phyloP scores from a whole-genome alignment of 2,888 invertebrate genomes.

The Ashinkailepas kermadecensis region DNA sequence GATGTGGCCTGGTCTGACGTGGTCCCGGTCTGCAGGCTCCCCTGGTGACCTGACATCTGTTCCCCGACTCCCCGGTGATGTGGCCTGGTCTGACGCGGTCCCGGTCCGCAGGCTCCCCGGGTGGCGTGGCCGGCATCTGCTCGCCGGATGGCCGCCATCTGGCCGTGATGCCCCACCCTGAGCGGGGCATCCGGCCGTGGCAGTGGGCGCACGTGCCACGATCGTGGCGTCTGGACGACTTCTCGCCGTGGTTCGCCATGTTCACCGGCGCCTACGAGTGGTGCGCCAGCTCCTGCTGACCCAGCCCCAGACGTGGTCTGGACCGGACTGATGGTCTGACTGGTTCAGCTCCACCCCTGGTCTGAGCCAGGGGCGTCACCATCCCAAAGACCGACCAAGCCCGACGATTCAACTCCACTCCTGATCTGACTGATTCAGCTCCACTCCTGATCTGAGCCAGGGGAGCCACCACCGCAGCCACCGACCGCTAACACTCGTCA shows the following conservation, averaged over 20 bases:
- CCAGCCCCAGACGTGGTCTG: too few species aligned
- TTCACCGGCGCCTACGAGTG: slow-evolving; percentile 13
- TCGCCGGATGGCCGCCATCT: slow-evolving; percentile 86
- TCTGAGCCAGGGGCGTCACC: too few species aligned
- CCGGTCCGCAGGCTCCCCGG: slow-evolving; percentile 40
- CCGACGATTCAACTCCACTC: too few species aligned
- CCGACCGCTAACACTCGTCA: too few species aligned
- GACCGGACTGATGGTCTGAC: too few species aligned
- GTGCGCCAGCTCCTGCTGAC: not conserved
- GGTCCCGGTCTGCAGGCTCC: slow-evolving; percentile 28
- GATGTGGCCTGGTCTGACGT: not conserved
- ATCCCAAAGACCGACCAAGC: too few species aligned
- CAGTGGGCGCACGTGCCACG: slow-evolving; percentile 71
- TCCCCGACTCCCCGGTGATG: slow-evolving; percentile 47
- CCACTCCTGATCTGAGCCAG: too few species aligned
- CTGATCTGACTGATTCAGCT: too few species aligned
- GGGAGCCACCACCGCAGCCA: too few species aligned
- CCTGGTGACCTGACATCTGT: slow-evolving; percentile 74
- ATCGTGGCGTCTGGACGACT: slow-evolving; percentile 23
- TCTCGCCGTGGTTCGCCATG: slow-evolving; percentile 14
- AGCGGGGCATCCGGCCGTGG: slow-evolving; percentile 80
- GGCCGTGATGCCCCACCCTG: slow-evolving; percentile 98
- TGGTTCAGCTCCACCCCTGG: too few species aligned
- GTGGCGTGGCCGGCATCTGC: slow-evolving; percentile 81
- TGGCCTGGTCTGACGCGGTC: not conserved